Conservation (phyloP, 2,797 vertebrate species). For the Podargus strigoides region DNA sequence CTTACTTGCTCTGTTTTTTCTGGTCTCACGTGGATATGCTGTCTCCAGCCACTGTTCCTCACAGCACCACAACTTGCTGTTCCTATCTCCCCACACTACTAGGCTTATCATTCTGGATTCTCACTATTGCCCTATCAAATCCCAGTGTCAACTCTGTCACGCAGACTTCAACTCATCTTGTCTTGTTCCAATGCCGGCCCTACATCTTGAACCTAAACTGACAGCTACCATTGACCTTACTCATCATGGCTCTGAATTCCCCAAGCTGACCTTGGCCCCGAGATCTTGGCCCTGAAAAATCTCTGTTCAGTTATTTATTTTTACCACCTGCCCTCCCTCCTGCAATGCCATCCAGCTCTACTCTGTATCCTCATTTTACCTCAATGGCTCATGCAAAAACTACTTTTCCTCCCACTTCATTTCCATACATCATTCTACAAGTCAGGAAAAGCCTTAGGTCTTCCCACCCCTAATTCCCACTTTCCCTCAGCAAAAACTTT, state of each 20-base stretch:
- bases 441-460: not conserved
- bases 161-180: not conserved
- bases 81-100: not conserved
- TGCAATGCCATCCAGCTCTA: not conserved
- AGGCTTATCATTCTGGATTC: not conserved
- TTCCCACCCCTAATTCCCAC: not conserved
- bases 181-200: not conserved
- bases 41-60: not conserved
- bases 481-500: not conserved
- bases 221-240: not conserved
- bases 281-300: not conserved
- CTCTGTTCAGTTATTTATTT: not conserved
- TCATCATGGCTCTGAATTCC: not conserved
- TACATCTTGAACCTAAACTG: not conserved
- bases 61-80: not conserved
- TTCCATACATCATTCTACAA: not conserved
- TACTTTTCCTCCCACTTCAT: not conserved
- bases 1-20: not conserved
- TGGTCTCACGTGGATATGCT: not conserved
- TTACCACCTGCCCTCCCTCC: not conserved
- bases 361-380: slow-evolving; percentile 1
- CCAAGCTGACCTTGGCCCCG: not conserved
- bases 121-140: not conserved
- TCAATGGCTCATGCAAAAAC: not conserved
- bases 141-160: not conserved